Percentiles rank a stretch among this genome's conserved stretches.
These are phyloP conservation scores for Papilio elwesi DNA, from an alignment of 2,888 invertebrate genomes.

Conservation along the genomic window DNA sequence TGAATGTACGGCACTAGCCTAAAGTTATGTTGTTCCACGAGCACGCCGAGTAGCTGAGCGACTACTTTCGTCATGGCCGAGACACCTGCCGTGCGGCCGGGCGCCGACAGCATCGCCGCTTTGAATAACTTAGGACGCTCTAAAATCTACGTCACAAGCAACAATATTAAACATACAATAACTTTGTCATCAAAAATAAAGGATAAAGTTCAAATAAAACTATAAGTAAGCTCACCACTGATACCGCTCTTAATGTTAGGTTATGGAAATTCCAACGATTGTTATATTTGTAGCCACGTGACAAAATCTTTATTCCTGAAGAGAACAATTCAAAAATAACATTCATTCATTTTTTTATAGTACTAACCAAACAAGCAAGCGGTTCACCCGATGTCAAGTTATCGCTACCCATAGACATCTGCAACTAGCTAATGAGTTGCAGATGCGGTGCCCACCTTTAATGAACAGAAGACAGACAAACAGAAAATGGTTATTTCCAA, in stretches of 20 bases:
- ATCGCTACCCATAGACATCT: too few relatives aligned
- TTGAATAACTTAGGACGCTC: slow-evolving; percentile 58
- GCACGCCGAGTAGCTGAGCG: slow-evolving; percentile 61
- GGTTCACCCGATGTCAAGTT: too few relatives aligned
- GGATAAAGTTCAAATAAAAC: background rate
- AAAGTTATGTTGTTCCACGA: slow-evolving; percentile 70
- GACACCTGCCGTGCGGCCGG: slow-evolving; percentile 63
- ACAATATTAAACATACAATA: background rate
- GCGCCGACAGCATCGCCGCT: slow-evolving; percentile 61
- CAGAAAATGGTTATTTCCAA: too few relatives aligned
- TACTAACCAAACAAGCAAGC: too few relatives aligned
- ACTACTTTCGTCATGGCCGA: slow-evolving; percentile 71
- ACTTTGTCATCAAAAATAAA: background rate
- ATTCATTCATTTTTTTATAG: too few relatives aligned
- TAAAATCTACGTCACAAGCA: slow-evolving; percentile 53
- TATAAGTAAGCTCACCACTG: slow-evolving; percentile 58
- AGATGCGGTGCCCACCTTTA: too few relatives aligned
- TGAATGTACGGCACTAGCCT: slow-evolving; percentile 52
- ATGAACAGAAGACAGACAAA: too few relatives aligned
- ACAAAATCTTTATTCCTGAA: slow-evolving; percentile 58
- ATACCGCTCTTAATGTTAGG: slow-evolving; percentile 70
- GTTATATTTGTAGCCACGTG: slow-evolving; percentile 70
- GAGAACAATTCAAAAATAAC: too few relatives aligned
- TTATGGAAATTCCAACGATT: slow-evolving; percentile 75
- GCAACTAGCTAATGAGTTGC: too few relatives aligned